These are phyloP conservation scores for Trachelus tabidus DNA, from an alignment of 2,888 invertebrate genomes.

Conservation along the genomic window DNA sequence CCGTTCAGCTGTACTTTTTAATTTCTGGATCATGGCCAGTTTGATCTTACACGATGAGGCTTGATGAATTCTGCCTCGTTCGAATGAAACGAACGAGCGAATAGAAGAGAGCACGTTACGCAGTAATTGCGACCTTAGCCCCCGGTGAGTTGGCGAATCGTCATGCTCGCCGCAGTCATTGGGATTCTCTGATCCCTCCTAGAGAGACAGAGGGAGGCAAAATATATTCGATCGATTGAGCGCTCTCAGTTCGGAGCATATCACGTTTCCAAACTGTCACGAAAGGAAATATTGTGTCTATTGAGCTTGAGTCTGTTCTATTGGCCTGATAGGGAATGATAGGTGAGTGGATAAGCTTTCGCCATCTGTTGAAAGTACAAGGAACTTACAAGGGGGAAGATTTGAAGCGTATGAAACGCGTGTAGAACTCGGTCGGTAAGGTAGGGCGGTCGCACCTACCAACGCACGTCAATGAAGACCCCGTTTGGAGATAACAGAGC, in stretches of 20 bases:
- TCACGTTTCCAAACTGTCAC: neutral
- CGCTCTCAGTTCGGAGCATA: neutral
- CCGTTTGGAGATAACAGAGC: slow-evolving; percentile 4
- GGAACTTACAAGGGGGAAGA: neutral
- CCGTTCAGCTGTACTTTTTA: neutral
- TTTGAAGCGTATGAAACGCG: neutral
- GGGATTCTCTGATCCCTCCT: neutral
- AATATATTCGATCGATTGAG: neutral
- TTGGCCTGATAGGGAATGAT: neutral
- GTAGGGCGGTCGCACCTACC: neutral
- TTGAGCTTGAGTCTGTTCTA: neutral
- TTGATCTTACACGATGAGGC: neutral
- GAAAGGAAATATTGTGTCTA: neutral
- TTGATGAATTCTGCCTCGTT: neutral
- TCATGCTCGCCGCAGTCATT: neutral
- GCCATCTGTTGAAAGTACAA: neutral
- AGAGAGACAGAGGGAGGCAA: neutral
- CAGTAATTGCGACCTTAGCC: neutral
- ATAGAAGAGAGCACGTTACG: neutral
- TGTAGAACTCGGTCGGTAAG: neutral
- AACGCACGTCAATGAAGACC: neutral
- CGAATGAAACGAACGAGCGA: neutral
- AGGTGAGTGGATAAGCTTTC: neutral
- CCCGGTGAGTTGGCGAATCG: neutral
- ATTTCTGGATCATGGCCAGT: neutral